Percentiles rank a stretch among this genome's conserved stretches.
These are phyloP conservation scores for Microplitis mediator DNA, from an alignment of 1,140 invertebrate species.

Conservation along the genomic window DNA sequence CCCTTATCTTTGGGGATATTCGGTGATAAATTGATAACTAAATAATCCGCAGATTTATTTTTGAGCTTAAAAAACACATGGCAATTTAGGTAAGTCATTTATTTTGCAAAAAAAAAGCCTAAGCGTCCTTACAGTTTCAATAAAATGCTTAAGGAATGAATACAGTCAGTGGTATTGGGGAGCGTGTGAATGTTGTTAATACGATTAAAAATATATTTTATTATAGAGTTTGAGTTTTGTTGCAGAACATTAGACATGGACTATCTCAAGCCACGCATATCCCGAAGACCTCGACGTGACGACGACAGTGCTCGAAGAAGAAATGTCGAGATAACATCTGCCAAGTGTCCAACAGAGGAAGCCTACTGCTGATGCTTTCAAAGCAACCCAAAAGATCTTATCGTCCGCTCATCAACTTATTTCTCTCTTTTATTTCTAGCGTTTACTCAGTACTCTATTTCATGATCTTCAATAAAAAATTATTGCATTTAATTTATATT, in stretches of 20 bases:
- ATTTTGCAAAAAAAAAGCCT: no score
- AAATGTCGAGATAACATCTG: slow-evolving; percentile 46
- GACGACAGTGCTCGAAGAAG: slow-evolving; percentile 40
- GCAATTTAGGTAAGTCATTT: no score
- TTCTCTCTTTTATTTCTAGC: slow-evolving; percentile 40
- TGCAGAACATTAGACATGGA: slow-evolving; percentile 40
- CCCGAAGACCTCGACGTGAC: slow-evolving; percentile 39
- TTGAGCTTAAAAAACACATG: no score
- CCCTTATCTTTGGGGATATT: no score
- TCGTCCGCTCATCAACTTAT: slow-evolving; percentile 47
- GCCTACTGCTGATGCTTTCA: slow-evolving; percentile 36
- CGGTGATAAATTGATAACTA: no score
- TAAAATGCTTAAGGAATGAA: no score
- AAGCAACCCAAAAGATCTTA: slow-evolving; percentile 40
- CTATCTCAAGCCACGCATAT: slow-evolving; percentile 34
- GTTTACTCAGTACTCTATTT: slow-evolving; percentile 24
- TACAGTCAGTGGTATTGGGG: no score
- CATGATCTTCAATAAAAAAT: slow-evolving; percentile 7
- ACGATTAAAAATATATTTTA: no score
- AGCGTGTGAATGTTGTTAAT: no score
- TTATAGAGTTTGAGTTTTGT: background rate
- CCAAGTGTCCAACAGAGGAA: slow-evolving; percentile 16
- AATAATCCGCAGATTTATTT: no score
- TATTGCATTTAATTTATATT: slow-evolving; percentile 17
- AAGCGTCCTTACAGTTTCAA: no score